Conservation (phyloP, 1,140 invertebrate genomes). For the Ips nitidus region DNA sequence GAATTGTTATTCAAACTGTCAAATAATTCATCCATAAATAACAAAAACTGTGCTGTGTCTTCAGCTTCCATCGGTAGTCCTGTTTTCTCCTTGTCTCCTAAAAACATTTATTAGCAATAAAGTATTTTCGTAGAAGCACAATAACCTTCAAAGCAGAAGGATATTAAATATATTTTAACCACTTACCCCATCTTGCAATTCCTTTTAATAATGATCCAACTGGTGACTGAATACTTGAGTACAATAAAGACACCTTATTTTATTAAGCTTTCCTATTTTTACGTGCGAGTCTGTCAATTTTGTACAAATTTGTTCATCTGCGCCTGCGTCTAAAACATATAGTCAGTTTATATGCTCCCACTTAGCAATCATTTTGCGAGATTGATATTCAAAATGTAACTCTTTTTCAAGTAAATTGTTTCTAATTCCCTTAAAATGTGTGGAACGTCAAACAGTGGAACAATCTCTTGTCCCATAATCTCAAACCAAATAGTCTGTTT, state of each 20-base stretch:
- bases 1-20: not conserved
- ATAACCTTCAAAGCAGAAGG: not conserved
- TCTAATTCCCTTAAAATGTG: constrained; percentile 17
- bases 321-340: not conserved
- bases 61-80: too few species aligned
- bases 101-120: too few species aligned
- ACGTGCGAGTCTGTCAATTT: not conserved
- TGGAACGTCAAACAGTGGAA: constrained; percentile 12
- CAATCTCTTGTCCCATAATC: constrained; percentile 1
- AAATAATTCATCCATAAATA: not conserved
- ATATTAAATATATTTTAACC: not conserved
- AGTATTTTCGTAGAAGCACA: not conserved
- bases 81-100: too few species aligned
- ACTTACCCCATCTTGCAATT: not conserved
- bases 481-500: too few species aligned
- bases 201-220: not conserved
- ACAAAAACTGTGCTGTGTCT: not conserved
- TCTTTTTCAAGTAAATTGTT: constrained; percentile 10
- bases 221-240: not conserved
- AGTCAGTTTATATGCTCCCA: not conserved
- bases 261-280: not conserved
- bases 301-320: not conserved
- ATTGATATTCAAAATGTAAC: not conserved
- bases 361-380: not conserved
- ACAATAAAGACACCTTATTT: not conserved